A percentile compares a stretch with the other conserved stretches of the same genome.
phyloP scores from a whole-genome alignment of 2,888 invertebrate species.

The Thyatira batis region DNA sequence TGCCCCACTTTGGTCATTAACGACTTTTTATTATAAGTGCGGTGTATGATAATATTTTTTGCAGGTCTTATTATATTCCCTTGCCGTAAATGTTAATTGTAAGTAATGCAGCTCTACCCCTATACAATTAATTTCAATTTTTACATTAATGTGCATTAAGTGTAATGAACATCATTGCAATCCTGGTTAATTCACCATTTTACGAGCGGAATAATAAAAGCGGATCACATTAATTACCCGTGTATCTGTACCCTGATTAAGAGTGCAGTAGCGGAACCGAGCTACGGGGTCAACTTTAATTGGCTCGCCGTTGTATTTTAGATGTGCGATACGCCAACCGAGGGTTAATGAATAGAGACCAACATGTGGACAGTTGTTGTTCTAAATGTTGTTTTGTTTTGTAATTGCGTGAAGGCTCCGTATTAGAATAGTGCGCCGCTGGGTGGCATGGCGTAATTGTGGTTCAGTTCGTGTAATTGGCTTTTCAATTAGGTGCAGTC shows the following conservation, averaged over 20 bases:
- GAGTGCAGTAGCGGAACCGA: slow-evolving; percentile 73
- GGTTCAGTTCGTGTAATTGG: slow-evolving; percentile 1
- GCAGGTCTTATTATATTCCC: too few species aligned
- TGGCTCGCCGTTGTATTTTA: slow-evolving; percentile 70
- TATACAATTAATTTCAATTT: not conserved
- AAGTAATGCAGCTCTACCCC: not conserved
- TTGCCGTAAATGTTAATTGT: not conserved
- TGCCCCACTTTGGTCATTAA: too few species aligned
- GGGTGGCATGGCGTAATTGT: not conserved
- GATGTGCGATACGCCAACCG: slow-evolving; percentile 69
- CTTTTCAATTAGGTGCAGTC: slow-evolving; percentile 1
- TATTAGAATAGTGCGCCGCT: not conserved
- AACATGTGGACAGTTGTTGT: slow-evolving; percentile 75
- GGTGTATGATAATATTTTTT: not conserved
- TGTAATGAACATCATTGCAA: slow-evolving; percentile 20
- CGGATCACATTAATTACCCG: slow-evolving; percentile 76
- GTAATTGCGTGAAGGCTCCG: slow-evolving; percentile 53
- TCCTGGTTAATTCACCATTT: slow-evolving; percentile 49
- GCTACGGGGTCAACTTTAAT: slow-evolving; percentile 75
- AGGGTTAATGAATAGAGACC: slow-evolving; percentile 72
- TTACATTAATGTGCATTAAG: not conserved
- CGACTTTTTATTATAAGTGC: too few species aligned
- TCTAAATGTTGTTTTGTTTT: slow-evolving; percentile 58
- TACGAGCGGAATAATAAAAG: slow-evolving; percentile 66
- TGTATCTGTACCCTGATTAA: slow-evolving; percentile 77